phyloP scores from a whole-genome alignment of 2,888 invertebrate species.

The Euzetes globulus region DNA sequence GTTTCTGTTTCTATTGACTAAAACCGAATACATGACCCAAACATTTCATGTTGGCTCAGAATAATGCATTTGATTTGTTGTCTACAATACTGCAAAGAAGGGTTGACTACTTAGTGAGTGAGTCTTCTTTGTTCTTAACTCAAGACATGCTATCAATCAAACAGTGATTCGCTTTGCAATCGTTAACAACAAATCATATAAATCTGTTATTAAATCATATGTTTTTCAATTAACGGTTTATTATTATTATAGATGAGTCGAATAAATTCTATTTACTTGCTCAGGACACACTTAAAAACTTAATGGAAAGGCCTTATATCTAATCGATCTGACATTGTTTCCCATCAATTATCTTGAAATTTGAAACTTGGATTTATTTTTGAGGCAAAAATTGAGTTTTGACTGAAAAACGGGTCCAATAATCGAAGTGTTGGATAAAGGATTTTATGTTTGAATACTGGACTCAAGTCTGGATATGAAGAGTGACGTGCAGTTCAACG shows the following conservation, averaged over 20 bases:
- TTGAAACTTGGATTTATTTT: too few species aligned
- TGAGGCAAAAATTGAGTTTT: not conserved
- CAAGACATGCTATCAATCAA: slow-evolving; percentile 18
- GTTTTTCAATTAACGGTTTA: slow-evolving; percentile 7
- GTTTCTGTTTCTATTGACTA: not conserved
- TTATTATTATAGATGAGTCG: not conserved
- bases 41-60: not conserved
- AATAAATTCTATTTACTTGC: not conserved
- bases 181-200: slow-evolving; percentile 12
- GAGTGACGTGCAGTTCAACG: not conserved
- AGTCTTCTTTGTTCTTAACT: not conserved
- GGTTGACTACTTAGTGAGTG: not conserved
- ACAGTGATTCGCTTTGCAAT: not conserved
- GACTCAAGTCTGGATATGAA: not conserved
- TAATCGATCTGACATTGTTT: too few species aligned
- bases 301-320: too few species aligned
- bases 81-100: not conserved
- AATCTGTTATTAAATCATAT: not conserved
- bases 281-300: too few species aligned
- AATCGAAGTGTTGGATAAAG: not conserved
- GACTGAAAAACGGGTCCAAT: not conserved
- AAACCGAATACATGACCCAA: not conserved
- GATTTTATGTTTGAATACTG: not conserved
- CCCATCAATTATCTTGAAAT: too few species aligned
- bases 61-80: not conserved